Base-by-base conservation (phyloP, 2,113 vertebrate genomes). In the Plotosus lineatus region DNA sequence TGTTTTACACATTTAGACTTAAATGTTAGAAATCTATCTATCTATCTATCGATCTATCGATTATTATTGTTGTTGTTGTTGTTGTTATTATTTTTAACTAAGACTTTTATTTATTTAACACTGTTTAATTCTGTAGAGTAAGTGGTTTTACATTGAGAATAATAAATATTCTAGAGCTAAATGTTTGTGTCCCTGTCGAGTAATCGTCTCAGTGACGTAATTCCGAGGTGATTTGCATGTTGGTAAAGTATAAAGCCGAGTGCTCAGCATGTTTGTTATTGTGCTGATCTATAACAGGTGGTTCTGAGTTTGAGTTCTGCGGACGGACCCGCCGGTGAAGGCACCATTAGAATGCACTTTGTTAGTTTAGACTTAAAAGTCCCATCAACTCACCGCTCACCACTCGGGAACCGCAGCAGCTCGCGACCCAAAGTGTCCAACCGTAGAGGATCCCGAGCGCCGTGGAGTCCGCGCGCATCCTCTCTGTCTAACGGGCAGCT, bases 311-410 rank as follows among this genome's bases (percentile, higher is more conserved):
- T 28, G 6, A 9, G 36, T n/a, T n/a, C n/a, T n/a, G n/a, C n/a
- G n/a, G n/a, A n/a, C n/a, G n/a, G n/a, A n/a, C n/a, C n/a, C n/a
- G n/a, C n/a, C n/a, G n/a, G n/a, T n/a, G n/a, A n/a, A n/a, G n/a
- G n/a, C n/a, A n/a, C n/a, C n/a, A n/a, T n/a, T n/a, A n/a, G n/a
- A n/a, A n/a, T n/a, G n/a, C n/a, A n/a, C n/a, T n/a, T n/a, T n/a
- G n/a, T n/a, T 3, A 51, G 15, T 51, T 51, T 21, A 51, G 15
- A n/a, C n/a, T 21, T 51, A 21, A 3, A 51, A 4, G 28, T 66
- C 31, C 14, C 3, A 44, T 1, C 19, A 69, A 87, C 89, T 88
- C 72, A 90, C 89, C 89, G 42, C 89, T 90, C 46, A 90, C 72
- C 66, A 90, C 85, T 81, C 89, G 81, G 3, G 85, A 83, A 28